Evolutionary conservation across 23 tunicate species (phyloP).

Genomic region (Diplosoma virens): DNA sequence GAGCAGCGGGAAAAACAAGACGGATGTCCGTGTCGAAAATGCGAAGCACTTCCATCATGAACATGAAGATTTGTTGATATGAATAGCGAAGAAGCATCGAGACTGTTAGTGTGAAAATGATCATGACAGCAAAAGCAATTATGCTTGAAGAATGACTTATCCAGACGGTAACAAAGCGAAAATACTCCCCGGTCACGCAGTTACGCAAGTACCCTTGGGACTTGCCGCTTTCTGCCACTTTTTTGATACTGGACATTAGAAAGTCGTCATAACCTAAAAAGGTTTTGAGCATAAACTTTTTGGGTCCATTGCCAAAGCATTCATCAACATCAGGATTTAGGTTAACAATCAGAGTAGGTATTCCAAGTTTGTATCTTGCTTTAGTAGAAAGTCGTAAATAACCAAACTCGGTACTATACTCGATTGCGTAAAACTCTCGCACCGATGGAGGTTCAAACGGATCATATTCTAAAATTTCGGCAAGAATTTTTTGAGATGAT

Average conservation of each 20-base stretch:
- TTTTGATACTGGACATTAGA: slow-evolving; percentile 81
- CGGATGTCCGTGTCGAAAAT: slow-evolving; percentile 69
- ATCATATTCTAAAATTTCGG: not conserved
- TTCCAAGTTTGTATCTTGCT: slow-evolving; percentile 63
- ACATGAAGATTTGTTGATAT: slow-evolving; percentile 83
- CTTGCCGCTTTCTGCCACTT: slow-evolving; percentile 67
- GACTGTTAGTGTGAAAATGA: slow-evolving; percentile 69
- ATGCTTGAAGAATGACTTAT: slow-evolving; percentile 60
- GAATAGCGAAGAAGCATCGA: slow-evolving; percentile 91
- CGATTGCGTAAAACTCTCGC: slow-evolving; percentile 76
- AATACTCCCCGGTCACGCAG: slow-evolving; percentile 88
- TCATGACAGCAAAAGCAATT: slow-evolving; percentile 73
- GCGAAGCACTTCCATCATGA: slow-evolving; percentile 84
- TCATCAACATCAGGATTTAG: slow-evolving; percentile 50
- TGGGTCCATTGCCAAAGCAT: slow-evolving; percentile 78
- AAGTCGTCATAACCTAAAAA: slow-evolving; percentile 93
- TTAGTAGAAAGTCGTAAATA: slow-evolving; percentile 77
- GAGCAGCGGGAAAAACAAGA: slow-evolving; percentile 76
- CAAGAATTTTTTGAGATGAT: not conserved
- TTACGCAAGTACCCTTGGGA: slow-evolving; percentile 78
- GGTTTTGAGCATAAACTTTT: slow-evolving; percentile 65
- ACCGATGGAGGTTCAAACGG: slow-evolving; percentile 44
- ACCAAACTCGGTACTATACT: slow-evolving; percentile 90
- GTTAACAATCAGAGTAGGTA: slow-evolving; percentile 83
- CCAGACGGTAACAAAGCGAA: slow-evolving; percentile 79